Evolutionary conservation across 64 coral and sea anemone species (phyloP), one percentile per base, ranked within the genome.

Genomic region (Platygyra sinensis): DNA sequence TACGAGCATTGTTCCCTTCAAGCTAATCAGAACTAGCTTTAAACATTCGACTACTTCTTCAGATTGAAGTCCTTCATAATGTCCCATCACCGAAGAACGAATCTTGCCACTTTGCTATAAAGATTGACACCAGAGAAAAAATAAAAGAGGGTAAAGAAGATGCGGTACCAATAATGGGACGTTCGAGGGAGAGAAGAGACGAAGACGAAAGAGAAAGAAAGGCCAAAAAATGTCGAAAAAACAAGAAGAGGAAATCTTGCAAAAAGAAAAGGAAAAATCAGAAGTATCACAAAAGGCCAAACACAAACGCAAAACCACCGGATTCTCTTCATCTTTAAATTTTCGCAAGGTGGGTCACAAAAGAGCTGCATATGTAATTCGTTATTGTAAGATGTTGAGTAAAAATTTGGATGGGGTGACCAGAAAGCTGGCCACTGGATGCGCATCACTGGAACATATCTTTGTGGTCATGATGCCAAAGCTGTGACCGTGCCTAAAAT

Each of bases 21-120:
- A 13, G 13, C 15, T 65, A 30, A 19, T 19, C 16, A 17, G 25
- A 32, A 6, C 30, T 28, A n/a, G n/a, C n/a, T n/a, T n/a, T n/a
- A 10, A 10, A 11, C 5, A 13, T 49, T 32, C 15, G n/a, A 8
- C 18, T 86, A 60, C 18, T 10, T 74, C 50, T 74, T 28, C 55
- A 96, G 95, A 93, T 96, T 75, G 95, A 96, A 73, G 87, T 94
- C 10, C 82, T 65, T 64, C 78, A 94, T 62, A 96, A 96, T 74
- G 91, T 96, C 11, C 95, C 95, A 10, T 93, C 91, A 5, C 51
- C 95, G 71, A 89, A 86, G 31, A 93, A 96, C 69, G 95, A 96
- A 87, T 91, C 91, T 11, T 96, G 95, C 33, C 80, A 90, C 36
- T 96, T 96, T 63, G 88, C 89, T 42, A 16, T 96, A 13, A 77